A percentile compares a stretch with the other conserved stretches of the same genome.
Conservation (phyloP, 2,113 vertebrate genomes). For the Sylvia atricapilla region DNA sequence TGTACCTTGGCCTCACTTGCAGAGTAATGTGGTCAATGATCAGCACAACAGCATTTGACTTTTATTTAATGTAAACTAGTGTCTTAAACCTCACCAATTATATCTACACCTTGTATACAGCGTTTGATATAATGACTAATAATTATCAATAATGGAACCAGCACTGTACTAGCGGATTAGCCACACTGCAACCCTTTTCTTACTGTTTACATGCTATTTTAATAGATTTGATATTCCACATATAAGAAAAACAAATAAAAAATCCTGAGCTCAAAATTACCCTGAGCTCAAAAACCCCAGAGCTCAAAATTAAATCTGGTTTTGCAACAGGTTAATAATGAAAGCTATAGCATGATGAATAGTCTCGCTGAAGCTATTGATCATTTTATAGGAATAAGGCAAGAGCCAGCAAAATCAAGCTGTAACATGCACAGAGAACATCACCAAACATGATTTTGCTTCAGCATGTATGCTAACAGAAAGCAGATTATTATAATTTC, state of each 20-base stretch:
- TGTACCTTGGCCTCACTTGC: background rate
- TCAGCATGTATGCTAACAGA: background rate
- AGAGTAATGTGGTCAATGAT: background rate
- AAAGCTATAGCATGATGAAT: background rate
- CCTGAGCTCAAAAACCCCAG: background rate
- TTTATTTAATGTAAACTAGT: background rate
- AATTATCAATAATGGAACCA: background rate
- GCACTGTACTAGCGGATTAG: background rate
- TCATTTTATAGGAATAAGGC: slow-evolving; percentile 22
- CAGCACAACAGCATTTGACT: background rate
- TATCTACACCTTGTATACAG: background rate
- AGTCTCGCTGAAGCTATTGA: background rate
- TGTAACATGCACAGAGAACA: background rate
- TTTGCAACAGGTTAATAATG: background rate
- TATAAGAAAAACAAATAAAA: background rate
- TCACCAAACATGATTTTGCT: background rate
- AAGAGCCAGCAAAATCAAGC: slow-evolving; percentile 19
- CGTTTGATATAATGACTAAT: background rate
- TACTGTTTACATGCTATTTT: background rate
- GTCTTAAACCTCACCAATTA: background rate
- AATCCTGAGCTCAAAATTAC: background rate
- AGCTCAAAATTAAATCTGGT: background rate
- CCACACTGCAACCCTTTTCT: background rate
- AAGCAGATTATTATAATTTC: background rate
- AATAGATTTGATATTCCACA: background rate